Conservation (phyloP, 2,888 invertebrate species). For the Oxystoma pomonae region DNA sequence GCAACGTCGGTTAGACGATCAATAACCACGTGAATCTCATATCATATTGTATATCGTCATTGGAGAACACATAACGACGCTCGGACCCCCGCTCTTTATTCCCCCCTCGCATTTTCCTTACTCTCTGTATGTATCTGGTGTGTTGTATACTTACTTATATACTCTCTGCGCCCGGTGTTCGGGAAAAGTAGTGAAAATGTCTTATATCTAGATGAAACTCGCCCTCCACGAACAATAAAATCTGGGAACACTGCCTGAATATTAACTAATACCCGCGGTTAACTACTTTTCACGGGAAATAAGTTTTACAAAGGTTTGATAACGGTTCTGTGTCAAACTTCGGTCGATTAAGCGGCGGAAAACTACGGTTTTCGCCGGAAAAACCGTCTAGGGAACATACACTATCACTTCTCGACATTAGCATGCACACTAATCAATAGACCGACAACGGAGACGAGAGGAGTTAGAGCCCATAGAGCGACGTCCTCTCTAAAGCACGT, state of each 20-base stretch:
- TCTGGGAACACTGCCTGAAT: neutral
- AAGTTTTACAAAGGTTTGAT: neutral
- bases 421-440: conserved; percentile 45
- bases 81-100: neutral
- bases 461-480: neutral
- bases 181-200: neutral
- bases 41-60: conserved; percentile 47
- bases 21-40: conserved; percentile 46
- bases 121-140: neutral
- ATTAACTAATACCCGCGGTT: neutral
- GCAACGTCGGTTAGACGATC: conserved; percentile 40
- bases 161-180: neutral
- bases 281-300: neutral
- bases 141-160: too few relatives aligned
- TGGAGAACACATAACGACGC: conserved; percentile 35
- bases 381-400: conserved; percentile 26
- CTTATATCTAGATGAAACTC: neutral
- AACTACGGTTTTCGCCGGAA: conserved; percentile 13
- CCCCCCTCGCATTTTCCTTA: neutral
- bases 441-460: conserved; percentile 22
- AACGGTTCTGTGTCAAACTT: neutral
- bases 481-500: neutral
- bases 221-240: neutral
- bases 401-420: conserved; percentile 40
- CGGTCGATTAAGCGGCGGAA: neutral